Conservation (phyloP, 2,888 invertebrate species). For the Drosophila atroscutellata region DNA sequence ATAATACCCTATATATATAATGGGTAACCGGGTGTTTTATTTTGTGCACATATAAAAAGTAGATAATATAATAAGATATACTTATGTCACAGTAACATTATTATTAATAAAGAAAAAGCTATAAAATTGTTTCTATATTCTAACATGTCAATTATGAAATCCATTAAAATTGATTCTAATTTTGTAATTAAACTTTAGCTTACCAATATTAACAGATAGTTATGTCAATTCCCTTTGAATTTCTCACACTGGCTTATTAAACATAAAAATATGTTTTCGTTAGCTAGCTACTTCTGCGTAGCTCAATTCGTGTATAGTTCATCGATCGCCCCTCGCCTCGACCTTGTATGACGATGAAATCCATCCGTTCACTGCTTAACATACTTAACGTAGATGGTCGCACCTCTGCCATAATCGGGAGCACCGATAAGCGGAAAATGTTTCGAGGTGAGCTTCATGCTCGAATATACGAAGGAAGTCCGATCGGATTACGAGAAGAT, state of each 20-base stretch:
- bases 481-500: neutral
- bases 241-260: neutral
- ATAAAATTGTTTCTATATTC: too few species aligned
- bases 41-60: neutral
- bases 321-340: neutral
- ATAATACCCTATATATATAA: slow-evolving; percentile 8
- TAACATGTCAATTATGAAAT: neutral
- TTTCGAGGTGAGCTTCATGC: neutral
- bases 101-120: neutral
- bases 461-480: neutral
- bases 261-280: neutral
- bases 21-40: neutral
- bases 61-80: neutral
- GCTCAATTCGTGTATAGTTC: neutral
- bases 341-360: too few species aligned
- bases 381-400: neutral
- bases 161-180: neutral
- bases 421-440: neutral
- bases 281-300: neutral
- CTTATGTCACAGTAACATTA: neutral
- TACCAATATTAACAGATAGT: neutral
- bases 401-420: neutral
- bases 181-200: neutral
- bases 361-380: neutral
- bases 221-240: neutral